Base-by-base conservation (phyloP, 2,888 invertebrate genomes). In the Melangyna quadrimaculata region DNA sequence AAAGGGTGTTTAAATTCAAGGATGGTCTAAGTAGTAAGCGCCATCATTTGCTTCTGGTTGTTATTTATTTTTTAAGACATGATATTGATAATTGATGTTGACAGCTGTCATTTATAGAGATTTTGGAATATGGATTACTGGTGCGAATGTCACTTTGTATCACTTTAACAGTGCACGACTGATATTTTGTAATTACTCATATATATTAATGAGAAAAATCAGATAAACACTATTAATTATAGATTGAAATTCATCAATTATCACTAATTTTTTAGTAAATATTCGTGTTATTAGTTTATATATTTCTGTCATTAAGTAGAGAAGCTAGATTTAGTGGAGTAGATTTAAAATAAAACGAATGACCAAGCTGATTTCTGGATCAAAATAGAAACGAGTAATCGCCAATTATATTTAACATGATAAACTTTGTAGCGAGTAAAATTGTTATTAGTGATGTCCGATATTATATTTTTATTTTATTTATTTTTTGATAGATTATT, bases 1-100 rank as follows among this genome's bases (percentile, higher is more conserved):
- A 59, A 22, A 59, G 59, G 59, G 59, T 61, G 61, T 61, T 37
- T 37, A 27, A 0, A 10, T 61, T 61, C 40, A 61, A 61, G 61
- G 61, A 40, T 40, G 10, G 9, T 24, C 3, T 45, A 45, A 1
- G 10, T 43, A 9, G 14, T 51, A 24, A 24, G 24, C 8, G 14
- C 7, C 22, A 22, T 51, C 5, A 24, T 24, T 24, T 51, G 7
- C 22, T 51, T 51, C 19, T 51, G 19, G 48, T 12, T 22, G 22
- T 48, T 22, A 22, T 10, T 9, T 37, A 14, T 14, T 37, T 37
- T 5, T 37, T 4, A 7, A 24, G 8, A 14, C 0, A 24, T 7
- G 17, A 51, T 51, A 48, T 24, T 24, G 24, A 51, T 24, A 51
- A 24, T 51, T 51, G n/a, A n/a, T n/a, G n/a, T 43, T 43, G 43